Percentiles rank a stretch among this genome's conserved stretches.
These are phyloP conservation scores for Phoxinus dragarum DNA, from an alignment of 2,797 vertebrate genomes.

Conservation along the genomic window DNA sequence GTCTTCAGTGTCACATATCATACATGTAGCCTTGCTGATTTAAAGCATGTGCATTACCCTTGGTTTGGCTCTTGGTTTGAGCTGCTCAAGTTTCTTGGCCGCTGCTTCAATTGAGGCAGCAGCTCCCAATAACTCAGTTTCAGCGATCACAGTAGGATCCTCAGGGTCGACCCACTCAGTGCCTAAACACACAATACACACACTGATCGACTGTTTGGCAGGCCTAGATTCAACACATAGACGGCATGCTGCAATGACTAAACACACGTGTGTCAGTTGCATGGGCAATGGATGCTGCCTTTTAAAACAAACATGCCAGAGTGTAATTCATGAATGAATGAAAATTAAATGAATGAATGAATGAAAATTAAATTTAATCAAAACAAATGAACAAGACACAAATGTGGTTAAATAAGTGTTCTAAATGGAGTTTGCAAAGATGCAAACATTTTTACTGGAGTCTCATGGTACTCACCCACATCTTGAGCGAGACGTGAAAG, in stretches of 20 bases:
- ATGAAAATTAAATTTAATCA: background rate
- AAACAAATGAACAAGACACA: constrained; percentile 4
- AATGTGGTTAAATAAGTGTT: constrained; percentile 10
- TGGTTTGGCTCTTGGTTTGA: constrained; percentile 95
- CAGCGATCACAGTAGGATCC: constrained; percentile 94
- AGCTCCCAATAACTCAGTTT: constrained; percentile 93
- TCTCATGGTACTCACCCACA: constrained; percentile 77
- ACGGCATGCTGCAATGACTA: constrained; percentile 11
- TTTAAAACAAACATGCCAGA: constrained; percentile 2
- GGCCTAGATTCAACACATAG: background rate
- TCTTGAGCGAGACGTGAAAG: constrained; percentile 74
- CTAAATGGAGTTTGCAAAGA: background rate
- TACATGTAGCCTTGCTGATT: background rate
- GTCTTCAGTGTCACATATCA: background rate
- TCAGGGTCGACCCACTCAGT: constrained; percentile 94
- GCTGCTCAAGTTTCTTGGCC: constrained; percentile 97
- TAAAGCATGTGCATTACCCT: constrained; percentile 79
- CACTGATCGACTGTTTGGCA: background rate
- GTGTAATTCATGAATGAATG: background rate
- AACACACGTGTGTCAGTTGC: background rate
- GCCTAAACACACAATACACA: constrained; percentile 73
- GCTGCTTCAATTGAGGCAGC: constrained; percentile 97
- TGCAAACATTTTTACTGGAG: background rate
- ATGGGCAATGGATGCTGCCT: background rate
- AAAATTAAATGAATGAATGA: no score